phyloP scores from a whole-genome alignment of 64 coral and sea anemone species.

The Anthopleura sola region DNA sequence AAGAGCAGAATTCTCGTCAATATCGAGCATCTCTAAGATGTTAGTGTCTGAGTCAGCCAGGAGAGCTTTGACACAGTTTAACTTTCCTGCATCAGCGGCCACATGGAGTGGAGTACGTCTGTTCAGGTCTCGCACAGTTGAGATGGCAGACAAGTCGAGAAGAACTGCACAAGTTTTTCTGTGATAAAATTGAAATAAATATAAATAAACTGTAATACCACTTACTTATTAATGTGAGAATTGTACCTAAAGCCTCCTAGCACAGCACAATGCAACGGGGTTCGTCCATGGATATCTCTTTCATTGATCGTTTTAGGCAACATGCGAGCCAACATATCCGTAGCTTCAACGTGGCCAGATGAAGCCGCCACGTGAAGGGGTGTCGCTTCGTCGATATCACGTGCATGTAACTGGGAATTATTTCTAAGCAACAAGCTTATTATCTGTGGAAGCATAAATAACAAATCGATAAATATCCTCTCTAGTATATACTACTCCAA shows the following conservation, averaged over 20 bases:
- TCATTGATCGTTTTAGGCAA: background rate
- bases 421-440: slow-evolving; percentile 1
- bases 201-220: background rate
- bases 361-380: slow-evolving; percentile 41
- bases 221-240: background rate
- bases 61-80: slow-evolving; percentile 25
- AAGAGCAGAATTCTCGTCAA: slow-evolving; percentile 27
- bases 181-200: background rate
- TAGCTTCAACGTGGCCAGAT: slow-evolving; percentile 10
- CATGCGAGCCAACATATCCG: background rate
- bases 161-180: slow-evolving; percentile 41
- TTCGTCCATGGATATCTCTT: slow-evolving; percentile 13
- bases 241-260: slow-evolving; percentile 27
- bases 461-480: too few relatives aligned
- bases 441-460: background rate
- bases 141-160: background rate
- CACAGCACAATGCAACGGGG: slow-evolving; percentile 44
- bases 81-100: slow-evolving; percentile 21
- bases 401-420: background rate
- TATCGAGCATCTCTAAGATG: slow-evolving; percentile 20
- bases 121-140: background rate
- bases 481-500: too few relatives aligned
- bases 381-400: slow-evolving; percentile 15
- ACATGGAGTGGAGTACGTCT: slow-evolving; percentile 29
- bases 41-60: background rate